A percentile compares a stretch with the other conserved stretches of the same genome.
Conservation (phyloP, 2,888 invertebrate genomes). For the Dastarcus helophoroides region DNA sequence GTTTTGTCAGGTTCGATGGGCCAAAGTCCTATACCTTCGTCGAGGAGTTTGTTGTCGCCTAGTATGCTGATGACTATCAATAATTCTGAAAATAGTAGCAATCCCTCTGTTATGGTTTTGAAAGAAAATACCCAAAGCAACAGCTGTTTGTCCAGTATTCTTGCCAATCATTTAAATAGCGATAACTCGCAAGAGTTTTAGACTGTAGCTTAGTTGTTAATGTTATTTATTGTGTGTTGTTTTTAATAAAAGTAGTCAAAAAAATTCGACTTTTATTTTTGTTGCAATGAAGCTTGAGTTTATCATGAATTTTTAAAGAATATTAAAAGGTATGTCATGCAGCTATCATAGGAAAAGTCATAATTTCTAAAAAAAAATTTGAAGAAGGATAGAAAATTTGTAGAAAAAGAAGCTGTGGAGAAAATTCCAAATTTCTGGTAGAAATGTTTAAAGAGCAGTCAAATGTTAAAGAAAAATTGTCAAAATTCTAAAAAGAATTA, state of each 20-base stretch:
- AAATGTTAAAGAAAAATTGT: no score
- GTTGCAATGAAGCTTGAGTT: not conserved
- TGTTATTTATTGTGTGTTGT: conserved; percentile 4
- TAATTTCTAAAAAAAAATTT: no score
- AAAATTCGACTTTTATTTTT: no score
- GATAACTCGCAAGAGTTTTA: conserved; percentile 34
- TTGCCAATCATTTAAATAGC: conserved; percentile 31
- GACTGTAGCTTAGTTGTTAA: conserved; percentile 4
- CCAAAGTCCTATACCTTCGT: conserved; percentile 26
- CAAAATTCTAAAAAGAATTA: no score
- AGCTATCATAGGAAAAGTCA: no score
- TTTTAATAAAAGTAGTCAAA: no score
- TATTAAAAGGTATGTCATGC: no score
- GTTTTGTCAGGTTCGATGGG: conserved; percentile 29
- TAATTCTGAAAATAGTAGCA: conserved; percentile 14
- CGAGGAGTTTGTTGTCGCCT: conserved; percentile 25
- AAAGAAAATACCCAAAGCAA: conserved; percentile 23
- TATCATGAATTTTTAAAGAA: no score
- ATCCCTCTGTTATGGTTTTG: conserved; percentile 17
- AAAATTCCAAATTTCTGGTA: no score
- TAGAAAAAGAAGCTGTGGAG: no score
- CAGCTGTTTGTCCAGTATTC: conserved; percentile 26
- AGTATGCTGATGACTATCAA: conserved; percentile 24
- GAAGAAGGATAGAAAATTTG: no score
- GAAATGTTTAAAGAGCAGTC: no score